Evolutionary conservation across 2,888 invertebrate genomes (phyloP).

Genomic region (Cryptocephalus moraei): DNA sequence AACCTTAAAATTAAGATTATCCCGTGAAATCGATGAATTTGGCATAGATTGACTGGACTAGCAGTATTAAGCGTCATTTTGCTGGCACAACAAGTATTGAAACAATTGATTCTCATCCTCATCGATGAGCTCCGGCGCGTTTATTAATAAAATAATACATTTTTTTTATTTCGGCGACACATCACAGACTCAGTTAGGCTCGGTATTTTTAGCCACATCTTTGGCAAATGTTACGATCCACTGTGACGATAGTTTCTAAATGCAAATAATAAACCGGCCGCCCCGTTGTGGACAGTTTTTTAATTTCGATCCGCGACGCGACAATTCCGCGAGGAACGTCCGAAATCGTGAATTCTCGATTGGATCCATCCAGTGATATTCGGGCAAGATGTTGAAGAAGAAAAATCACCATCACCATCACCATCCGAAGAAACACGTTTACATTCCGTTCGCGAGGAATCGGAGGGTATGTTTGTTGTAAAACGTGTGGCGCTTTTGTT

Average conservation of each 20-base stretch:
- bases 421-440: constrained; percentile 23
- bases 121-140: background rate
- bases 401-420: constrained; percentile 22
- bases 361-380: background rate
- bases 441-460: constrained; percentile 29
- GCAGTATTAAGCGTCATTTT: no score
- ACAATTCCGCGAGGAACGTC: background rate
- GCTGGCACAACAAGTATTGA: no score
- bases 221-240: constrained; percentile 25
- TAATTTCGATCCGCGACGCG: background rate
- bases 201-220: constrained; percentile 30
- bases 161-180: background rate
- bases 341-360: background rate
- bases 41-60: no score
- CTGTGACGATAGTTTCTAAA: constrained; percentile 15
- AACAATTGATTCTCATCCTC: no score
- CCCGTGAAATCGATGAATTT: no score
- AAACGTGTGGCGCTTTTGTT: constrained; percentile 1
- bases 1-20: no score
- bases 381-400: constrained; percentile 26
- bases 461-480: constrained; percentile 22
- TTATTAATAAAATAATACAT: background rate
- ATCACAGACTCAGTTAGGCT: background rate
- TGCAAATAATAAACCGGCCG: constrained; percentile 3
- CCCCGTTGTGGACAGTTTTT: background rate